phyloP scores from a whole-genome alignment of 2,888 invertebrate genomes.

The Chydorus sphaericus region DNA sequence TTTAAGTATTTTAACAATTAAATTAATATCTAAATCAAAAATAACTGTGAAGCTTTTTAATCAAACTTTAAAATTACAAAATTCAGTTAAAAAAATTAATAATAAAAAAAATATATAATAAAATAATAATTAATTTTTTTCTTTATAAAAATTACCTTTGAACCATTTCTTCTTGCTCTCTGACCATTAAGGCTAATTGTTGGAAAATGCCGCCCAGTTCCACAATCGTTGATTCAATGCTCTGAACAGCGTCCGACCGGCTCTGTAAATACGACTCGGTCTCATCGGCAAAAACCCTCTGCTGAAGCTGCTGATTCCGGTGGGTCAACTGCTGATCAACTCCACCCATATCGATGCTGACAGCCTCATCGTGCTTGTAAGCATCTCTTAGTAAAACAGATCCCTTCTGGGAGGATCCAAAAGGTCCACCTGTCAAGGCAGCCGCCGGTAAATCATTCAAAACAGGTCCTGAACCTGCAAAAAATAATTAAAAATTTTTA shows the following conservation, averaged over 20 bases:
- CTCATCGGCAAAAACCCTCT: slow-evolving; percentile 43
- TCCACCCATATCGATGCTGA: slow-evolving; percentile 72
- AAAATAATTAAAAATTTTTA: too few relatives aligned
- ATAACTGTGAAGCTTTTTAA: too few relatives aligned
- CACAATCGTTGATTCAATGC: slow-evolving; percentile 96
- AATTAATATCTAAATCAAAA: too few relatives aligned
- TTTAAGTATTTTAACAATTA: too few relatives aligned
- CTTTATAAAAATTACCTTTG: too few relatives aligned
- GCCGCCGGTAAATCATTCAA: slow-evolving; percentile 46
- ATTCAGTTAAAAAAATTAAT: background rate
- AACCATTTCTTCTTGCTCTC: slow-evolving; percentile 96
- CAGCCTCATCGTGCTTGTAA: slow-evolving; percentile 32
- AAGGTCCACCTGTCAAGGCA: slow-evolving; percentile 32
- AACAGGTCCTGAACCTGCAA: slow-evolving; percentile 46
- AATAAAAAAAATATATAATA: background rate
- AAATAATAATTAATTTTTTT: background rate
- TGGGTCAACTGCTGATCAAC: slow-evolving; percentile 30
- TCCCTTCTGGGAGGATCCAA: slow-evolving; percentile 25
- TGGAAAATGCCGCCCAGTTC: slow-evolving; percentile 98
- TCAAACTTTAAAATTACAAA: slow-evolving; percentile 10
- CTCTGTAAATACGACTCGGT: slow-evolving; percentile 67
- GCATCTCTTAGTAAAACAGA: slow-evolving; percentile 29
- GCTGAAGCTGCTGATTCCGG: slow-evolving; percentile 47
- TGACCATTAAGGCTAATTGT: slow-evolving; percentile 90
- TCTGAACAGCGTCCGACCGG: slow-evolving; percentile 96